Evolutionary conservation across 2,113 vertebrate species (phyloP), one percentile per base, ranked within the genome.

Genomic region (Bungarus multicinctus): DNA sequence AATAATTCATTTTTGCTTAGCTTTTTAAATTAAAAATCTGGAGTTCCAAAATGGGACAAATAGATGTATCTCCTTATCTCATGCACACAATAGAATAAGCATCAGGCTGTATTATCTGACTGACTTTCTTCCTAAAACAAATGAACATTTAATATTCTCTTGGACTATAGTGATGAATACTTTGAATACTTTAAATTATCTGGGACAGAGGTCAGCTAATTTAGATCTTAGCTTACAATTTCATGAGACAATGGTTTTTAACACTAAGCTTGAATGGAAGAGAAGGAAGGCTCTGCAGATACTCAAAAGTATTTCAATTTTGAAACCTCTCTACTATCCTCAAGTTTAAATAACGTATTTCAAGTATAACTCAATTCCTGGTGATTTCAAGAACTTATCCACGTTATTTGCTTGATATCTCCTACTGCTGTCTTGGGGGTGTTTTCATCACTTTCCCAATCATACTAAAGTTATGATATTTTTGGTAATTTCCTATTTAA

Each of bases 121-220:
- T 93, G 45, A 90, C 69, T 60, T 89, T 90, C 22, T 23, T 86
- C 87, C 55, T 93, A 87, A 90, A 60, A 34, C 23, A 57, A 93
- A 86, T 43, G 74, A 93, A 90, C 69, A 92, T 45, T 16, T 10
- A 90, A 93, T 90, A 60, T 60, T 52, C 55, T 55, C 54, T 50
- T 57, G 89, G 81, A 81, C 92, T 57, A 93, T 8, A 60, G 55
- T 10, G 22, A 22, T 86, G 39, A n/a, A 64, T 86, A 90, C 43
- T 86, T 47, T 7, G 85, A 47, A 64, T 92, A 30, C 39, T 89
- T 92, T 85, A 69, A 92, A 87, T 85, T 25, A 39, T 64, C 55
- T 60, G n/a, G 54, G 45, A 52, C 88, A 90, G 55, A 53, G 74
- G 54, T 93, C 92, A 93, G 43, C 74, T 52, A 86, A 90, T 60